Conservation (phyloP, 2,797 vertebrate species). For the Dicrostonyx torquatus region DNA sequence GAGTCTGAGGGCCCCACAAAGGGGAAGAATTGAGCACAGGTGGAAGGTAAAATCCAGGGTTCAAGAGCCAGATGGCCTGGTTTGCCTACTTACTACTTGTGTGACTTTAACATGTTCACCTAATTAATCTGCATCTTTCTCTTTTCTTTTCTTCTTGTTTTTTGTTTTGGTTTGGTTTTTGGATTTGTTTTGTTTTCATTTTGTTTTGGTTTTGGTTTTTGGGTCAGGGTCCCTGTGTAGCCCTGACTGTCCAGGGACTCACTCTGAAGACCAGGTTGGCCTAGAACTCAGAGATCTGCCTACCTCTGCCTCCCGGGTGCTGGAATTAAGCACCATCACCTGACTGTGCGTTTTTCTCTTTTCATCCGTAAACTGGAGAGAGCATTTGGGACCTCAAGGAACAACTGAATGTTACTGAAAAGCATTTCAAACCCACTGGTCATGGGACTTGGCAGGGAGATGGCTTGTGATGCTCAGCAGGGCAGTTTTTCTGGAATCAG, state of each 20-base stretch:
- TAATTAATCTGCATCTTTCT: background rate
- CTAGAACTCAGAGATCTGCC: background rate
- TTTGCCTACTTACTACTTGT: background rate
- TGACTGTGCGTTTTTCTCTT: background rate
- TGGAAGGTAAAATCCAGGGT: background rate
- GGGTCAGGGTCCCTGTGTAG: background rate
- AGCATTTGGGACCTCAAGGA: background rate
- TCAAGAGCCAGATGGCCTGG: background rate
- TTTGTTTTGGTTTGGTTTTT: background rate
- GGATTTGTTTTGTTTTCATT: background rate
- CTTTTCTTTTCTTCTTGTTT: background rate
- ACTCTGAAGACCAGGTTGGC: background rate
- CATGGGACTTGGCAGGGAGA: fast-evolving
- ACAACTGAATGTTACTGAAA: background rate
- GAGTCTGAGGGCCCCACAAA: background rate
- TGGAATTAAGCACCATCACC: background rate
- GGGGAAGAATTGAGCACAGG: background rate
- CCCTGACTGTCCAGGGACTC: background rate
- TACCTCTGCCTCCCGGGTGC: background rate
- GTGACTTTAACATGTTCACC: background rate
- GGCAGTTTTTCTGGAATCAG: conserved; percentile 49
- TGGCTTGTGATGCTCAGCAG: too few relatives aligned
- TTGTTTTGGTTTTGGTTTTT: background rate
- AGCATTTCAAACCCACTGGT: background rate
- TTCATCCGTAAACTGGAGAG: background rate